Evolutionary conservation across 2,113 vertebrate species (phyloP).

Genomic region (Patagioenas fasciata): DNA sequence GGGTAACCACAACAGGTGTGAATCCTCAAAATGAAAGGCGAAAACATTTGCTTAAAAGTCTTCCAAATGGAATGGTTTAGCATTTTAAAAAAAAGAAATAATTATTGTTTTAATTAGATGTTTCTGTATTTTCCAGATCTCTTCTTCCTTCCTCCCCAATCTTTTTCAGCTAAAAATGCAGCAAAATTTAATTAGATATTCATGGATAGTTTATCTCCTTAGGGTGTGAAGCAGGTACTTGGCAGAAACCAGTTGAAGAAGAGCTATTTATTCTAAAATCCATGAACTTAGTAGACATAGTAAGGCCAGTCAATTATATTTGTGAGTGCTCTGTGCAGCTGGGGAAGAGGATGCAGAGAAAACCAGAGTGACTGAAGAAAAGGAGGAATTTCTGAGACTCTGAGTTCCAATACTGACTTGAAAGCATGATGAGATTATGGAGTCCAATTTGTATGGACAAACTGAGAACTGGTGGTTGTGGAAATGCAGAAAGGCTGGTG

Average conservation of each 20-base stretch:
- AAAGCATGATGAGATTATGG: neutral
- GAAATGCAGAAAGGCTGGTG: neutral
- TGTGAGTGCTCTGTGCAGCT: neutral
- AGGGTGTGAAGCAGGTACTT: neutral
- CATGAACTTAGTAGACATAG: accelerated
- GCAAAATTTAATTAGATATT: neutral
- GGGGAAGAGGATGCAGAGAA: neutral
- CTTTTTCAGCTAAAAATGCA: neutral
- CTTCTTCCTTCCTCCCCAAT: neutral
- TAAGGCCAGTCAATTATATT: neutral
- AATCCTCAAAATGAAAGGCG: neutral
- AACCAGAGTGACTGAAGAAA: neutral
- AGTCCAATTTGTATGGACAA: neutral
- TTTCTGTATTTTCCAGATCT: neutral
- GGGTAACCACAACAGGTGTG: no score
- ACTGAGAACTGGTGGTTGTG: neutral
- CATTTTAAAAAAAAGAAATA: neutral
- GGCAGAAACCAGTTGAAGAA: neutral
- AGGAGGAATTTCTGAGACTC: neutral
- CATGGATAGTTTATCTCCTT: neutral
- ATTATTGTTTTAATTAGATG: neutral
- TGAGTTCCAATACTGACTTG: neutral
- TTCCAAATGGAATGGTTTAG: neutral
- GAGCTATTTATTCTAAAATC: neutral
- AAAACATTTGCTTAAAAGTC: neutral